Evolutionary conservation across 2,888 invertebrate species (phyloP).

Genomic region (Schrankia costaestrigalis): DNA sequence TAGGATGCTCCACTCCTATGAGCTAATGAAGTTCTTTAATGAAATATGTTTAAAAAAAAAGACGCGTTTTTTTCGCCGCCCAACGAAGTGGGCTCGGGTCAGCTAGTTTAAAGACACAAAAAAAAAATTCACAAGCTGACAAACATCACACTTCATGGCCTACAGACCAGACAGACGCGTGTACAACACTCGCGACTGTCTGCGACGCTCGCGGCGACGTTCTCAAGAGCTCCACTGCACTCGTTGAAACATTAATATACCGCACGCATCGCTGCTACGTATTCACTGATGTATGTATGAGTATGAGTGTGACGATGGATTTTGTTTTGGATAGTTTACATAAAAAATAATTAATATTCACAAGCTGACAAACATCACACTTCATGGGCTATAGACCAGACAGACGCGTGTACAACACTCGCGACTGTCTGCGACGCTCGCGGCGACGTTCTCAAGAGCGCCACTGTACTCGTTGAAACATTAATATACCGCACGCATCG

Average conservation of each 20-base stretch:
- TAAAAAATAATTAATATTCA: too few relatives aligned
- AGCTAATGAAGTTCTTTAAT: too few relatives aligned
- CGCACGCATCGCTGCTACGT: slow-evolving; percentile 30
- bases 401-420: slow-evolving; percentile 56
- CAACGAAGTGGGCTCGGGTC: too few relatives aligned
- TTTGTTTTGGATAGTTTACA: too few relatives aligned
- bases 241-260: slow-evolving; percentile 70
- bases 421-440: slow-evolving; percentile 65
- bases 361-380: slow-evolving; percentile 11
- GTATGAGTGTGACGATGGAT: slow-evolving; percentile 14
- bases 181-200: slow-evolving; percentile 61
- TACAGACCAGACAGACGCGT: slow-evolving; percentile 45
- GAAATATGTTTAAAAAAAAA: too few relatives aligned
- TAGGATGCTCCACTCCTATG: too few relatives aligned
- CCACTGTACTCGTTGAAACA: slow-evolving; percentile 61
- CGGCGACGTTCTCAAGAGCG: slow-evolving; percentile 63
- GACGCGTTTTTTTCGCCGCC: too few relatives aligned
- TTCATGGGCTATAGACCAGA: slow-evolving; percentile 38
- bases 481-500: slow-evolving; percentile 55
- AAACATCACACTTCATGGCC: slow-evolving; percentile 31
- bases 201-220: slow-evolving; percentile 65
- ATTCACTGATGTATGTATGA: slow-evolving; percentile 1
- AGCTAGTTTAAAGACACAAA: too few relatives aligned
- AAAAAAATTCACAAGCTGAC: not conserved
- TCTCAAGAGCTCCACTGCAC: slow-evolving; percentile 54